These are phyloP conservation scores for Narcine bancroftii DNA, from an alignment of 2,113 vertebrate species.

Conservation along the genomic window DNA sequence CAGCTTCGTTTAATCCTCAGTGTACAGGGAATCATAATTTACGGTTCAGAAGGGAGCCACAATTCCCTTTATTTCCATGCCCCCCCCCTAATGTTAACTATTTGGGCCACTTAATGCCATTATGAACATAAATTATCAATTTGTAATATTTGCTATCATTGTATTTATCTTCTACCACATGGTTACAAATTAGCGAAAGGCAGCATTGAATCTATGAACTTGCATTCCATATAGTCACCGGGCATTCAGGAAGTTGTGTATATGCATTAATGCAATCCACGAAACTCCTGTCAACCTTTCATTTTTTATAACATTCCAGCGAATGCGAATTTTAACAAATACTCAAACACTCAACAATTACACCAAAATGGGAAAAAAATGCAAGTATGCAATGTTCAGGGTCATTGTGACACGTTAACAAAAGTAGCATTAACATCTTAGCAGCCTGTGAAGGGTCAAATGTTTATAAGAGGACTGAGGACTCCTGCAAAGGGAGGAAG, in stretches of 20 bases:
- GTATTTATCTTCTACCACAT: not conserved
- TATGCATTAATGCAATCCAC: too few relatives aligned
- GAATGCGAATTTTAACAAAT: not conserved
- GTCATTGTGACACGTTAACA: not conserved
- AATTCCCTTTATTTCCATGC: too few relatives aligned
- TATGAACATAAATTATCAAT: not conserved
- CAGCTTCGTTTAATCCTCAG: not conserved
- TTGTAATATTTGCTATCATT: not conserved
- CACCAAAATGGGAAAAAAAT: conserved; percentile 1
- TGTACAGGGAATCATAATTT: too few relatives aligned
- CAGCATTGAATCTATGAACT: not conserved
- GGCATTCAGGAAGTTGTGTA: not conserved
- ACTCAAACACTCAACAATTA: not conserved
- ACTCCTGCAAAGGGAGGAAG: conserved; percentile 10
- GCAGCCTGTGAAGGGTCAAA: not conserved
- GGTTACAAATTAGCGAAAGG: not conserved
- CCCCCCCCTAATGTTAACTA: too few relatives aligned
- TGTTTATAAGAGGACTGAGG: not conserved
- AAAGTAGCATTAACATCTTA: conserved; percentile 6
- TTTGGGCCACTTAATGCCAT: too few relatives aligned
- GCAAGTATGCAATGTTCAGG: not conserved
- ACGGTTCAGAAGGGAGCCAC: too few relatives aligned
- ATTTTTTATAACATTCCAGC: not conserved
- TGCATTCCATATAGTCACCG: not conserved
- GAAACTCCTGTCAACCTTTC: not conserved